Conservation (phyloP, 2,888 invertebrate genomes). For the Lasioglossum leucozonium region DNA sequence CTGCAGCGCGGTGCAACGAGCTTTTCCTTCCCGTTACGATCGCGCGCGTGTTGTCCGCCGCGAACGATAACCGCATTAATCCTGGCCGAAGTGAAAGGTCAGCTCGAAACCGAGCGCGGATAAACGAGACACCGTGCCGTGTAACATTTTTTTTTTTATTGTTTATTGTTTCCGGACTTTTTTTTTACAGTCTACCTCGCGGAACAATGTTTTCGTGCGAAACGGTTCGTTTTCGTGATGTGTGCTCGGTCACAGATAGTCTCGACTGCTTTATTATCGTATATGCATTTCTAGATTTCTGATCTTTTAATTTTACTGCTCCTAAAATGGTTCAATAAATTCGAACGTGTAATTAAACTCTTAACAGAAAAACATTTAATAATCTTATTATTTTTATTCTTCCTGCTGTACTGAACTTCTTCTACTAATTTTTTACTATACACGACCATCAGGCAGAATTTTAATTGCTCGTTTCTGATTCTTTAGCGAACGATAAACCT, state of each 20-base stretch:
- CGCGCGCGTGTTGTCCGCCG: slow-evolving; percentile 15
- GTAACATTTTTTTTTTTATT: slow-evolving; percentile 31
- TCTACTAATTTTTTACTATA: neutral
- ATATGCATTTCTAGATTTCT: neutral
- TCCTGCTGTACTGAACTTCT: no score
- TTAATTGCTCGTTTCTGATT: neutral
- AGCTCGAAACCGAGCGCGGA: slow-evolving; percentile 22
- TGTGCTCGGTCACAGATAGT: neutral
- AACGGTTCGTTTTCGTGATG: slow-evolving; percentile 5
- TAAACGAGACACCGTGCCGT: slow-evolving; percentile 12
- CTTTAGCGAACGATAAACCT: neutral
- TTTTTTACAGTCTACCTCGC: neutral
- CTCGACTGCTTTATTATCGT: neutral
- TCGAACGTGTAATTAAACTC: no score
- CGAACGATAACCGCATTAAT: slow-evolving; percentile 37
- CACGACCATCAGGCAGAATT: neutral
- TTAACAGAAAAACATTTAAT: no score
- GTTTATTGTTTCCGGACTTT: neutral
- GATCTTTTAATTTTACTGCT: neutral
- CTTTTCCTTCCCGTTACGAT: slow-evolving; percentile 27
- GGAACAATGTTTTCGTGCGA: slow-evolving; percentile 34
- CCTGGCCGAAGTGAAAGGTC: slow-evolving; percentile 42
- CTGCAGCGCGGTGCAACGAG: neutral
- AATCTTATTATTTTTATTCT: no score
- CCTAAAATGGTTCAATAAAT: no score